Evolutionary conservation across 2,113 vertebrate genomes (phyloP).

Genomic region (Blennius ocellaris): DNA sequence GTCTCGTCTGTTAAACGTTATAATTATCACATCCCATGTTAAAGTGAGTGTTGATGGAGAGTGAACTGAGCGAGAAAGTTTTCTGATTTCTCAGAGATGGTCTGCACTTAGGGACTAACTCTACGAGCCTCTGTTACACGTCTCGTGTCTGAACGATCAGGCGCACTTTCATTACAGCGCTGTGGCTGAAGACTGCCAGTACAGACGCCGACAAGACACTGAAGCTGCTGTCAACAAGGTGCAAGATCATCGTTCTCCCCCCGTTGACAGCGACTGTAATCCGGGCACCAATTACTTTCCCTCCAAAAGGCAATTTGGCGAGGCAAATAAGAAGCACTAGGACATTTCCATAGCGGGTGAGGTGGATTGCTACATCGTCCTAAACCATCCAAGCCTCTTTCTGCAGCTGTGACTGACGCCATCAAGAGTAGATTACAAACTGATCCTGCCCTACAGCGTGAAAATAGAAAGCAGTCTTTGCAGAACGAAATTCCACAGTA

Average conservation of each 20-base stretch:
- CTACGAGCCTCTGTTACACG: no score
- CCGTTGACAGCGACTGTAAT: background rate
- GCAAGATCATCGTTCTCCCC: slow-evolving; percentile 29
- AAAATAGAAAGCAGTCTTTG: slow-evolving; percentile 42
- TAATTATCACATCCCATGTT: no score
- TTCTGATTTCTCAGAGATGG: no score
- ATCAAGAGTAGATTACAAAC: slow-evolving; percentile 42
- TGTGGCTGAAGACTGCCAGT: background rate
- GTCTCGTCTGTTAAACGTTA: no score
- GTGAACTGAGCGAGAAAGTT: no score
- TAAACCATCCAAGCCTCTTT: background rate
- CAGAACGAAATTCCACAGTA: slow-evolving; percentile 8
- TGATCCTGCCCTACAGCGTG: slow-evolving; percentile 40
- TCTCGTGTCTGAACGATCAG: no score
- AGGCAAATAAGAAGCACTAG: slow-evolving; percentile 28
- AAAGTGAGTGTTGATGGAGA: no score
- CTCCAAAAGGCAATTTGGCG: slow-evolving; percentile 25
- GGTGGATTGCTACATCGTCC: slow-evolving; percentile 7
- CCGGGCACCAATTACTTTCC: slow-evolving; percentile 2
- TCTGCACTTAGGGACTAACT: no score
- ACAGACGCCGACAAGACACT: background rate
- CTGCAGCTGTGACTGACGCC: slow-evolving; percentile 18
- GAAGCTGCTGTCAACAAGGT: slow-evolving; percentile 4
- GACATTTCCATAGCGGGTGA: slow-evolving; percentile 7
- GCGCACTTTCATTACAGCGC: background rate